phyloP scores from a whole-genome alignment of 2,797 vertebrate genomes.

The Hippopotamyrus pictus region DNA sequence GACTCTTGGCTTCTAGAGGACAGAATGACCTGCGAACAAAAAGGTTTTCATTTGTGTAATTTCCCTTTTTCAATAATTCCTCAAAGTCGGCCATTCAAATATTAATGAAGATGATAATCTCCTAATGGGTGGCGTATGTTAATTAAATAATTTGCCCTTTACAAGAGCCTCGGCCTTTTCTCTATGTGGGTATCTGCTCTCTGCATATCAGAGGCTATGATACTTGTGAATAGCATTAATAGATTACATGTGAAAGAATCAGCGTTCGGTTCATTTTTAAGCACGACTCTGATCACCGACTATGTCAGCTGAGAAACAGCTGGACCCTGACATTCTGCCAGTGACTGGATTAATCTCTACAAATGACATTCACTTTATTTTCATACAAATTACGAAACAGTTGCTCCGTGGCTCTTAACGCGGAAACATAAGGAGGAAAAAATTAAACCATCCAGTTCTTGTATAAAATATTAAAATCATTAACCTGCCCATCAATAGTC shows the following conservation, averaged over 20 bases:
- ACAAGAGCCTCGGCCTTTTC: not conserved
- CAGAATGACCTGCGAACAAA: not conserved
- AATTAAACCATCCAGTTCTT: not conserved
- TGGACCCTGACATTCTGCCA: not conserved
- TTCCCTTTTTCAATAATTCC: constrained; percentile 9
- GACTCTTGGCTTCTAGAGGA: constrained; percentile 14
- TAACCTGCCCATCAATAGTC: not conserved
- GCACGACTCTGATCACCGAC: not conserved
- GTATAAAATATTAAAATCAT: not conserved
- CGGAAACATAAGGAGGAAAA: not conserved
- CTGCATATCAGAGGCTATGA: not conserved
- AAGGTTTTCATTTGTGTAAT: not conserved
- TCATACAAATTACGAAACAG: not conserved
- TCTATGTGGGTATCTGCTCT: not conserved
- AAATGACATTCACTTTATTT: not conserved
- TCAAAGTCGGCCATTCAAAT: not conserved
- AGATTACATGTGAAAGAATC: not conserved
- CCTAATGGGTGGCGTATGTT: constrained; percentile 21
- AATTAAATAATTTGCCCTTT: constrained; percentile 18
- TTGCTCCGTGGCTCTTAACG: not conserved
- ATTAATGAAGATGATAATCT: constrained; percentile 21
- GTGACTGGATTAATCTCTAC: not conserved
- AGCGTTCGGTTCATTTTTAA: not conserved
- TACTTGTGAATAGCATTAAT: not conserved
- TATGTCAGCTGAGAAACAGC: not conserved